Percentiles rank a stretch among this genome's conserved stretches.
Evolutionary conservation across 1,140 invertebrate genomes (phyloP).

Genomic region (Centruroides sculpturatus): DNA sequence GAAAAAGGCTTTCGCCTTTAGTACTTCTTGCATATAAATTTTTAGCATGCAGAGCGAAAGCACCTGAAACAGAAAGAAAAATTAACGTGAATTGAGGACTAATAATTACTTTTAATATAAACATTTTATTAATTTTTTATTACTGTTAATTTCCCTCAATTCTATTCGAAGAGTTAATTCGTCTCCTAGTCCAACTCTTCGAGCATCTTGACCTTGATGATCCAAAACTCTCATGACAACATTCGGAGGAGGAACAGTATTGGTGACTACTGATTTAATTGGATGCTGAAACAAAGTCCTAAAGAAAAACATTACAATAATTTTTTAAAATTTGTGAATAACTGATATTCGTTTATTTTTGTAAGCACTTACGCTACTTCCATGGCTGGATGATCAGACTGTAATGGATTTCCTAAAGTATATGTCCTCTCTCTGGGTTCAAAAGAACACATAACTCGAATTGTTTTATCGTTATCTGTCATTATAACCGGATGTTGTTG

Average conservation of each 20-base stretch:
- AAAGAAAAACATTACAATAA: neutral
- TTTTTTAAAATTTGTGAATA: neutral
- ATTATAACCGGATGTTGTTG: conserved; percentile 39
- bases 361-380: conserved; percentile 10
- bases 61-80: conserved; percentile 14
- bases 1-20: conserved; percentile 34
- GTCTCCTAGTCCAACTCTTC: conserved; percentile 36
- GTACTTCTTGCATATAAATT: conserved; percentile 37
- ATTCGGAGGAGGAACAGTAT: conserved; percentile 36
- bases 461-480: conserved; percentile 37
- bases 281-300: neutral
- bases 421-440: conserved; percentile 35
- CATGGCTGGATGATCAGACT: conserved; percentile 4
- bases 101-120: too few species aligned
- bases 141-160: conserved; percentile 19
- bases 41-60: conserved; percentile 37
- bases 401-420: conserved; percentile 22
- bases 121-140: neutral
- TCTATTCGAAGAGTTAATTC: conserved; percentile 35
- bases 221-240: conserved; percentile 36
- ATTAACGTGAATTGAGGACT: too few species aligned
- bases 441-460: conserved; percentile 37
- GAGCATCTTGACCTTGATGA: conserved; percentile 31
- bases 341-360: neutral
- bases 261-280: conserved; percentile 28